Base-by-base conservation (phyloP, 1,140 invertebrate species). In the Pteromalus puparum region DNA sequence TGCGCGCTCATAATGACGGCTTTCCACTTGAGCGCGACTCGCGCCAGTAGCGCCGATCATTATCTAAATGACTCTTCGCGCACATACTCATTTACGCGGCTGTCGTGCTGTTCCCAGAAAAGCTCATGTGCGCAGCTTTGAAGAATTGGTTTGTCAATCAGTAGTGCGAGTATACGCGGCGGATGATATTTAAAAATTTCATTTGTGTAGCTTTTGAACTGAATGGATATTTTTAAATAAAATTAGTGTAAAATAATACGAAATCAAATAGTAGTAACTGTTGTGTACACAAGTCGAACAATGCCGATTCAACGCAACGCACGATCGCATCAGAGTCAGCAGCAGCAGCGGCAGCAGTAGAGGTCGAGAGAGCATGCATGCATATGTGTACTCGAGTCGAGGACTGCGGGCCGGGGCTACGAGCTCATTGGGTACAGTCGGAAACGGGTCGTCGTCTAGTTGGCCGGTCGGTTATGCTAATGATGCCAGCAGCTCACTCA, bases 401-500 rank as follows among this genome's bases (percentile, higher is more conserved):
- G 53, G 38, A 28, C 30, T 75, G 5, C 24, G 38, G 9, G 38
- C 38, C 53, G 34, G 30, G 75, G 26, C 42, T 42, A 26, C 42
- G 48, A 83, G 82, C 74, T 78, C 53, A 77, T 83, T 77, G 75
- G 65, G 30, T 34, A 53, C 18, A 46, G 70, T 78, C 53, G 84
- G 79, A 81, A 86, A 86, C 87, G 70, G 75, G 81, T 87, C 78
- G 84, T 83, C 81, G 81, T 81, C 73, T 85, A 85, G 86, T 85
- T 88, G 89, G 85, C 87, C 87, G 87, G 84, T 89, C 83, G 89
- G 85, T 89, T 90, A 91, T 90, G 90, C 89, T 91, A 91, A 91
- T 91, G 87, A 87, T 86, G 84, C 46, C 61, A 81, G 46, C 73
- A 21, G 74, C 82, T 80, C 81, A 42, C 81, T 70, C 68, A 34